Base-by-base conservation (phyloP, 2,797 vertebrate genomes). In the Eulemur coronatus region DNA sequence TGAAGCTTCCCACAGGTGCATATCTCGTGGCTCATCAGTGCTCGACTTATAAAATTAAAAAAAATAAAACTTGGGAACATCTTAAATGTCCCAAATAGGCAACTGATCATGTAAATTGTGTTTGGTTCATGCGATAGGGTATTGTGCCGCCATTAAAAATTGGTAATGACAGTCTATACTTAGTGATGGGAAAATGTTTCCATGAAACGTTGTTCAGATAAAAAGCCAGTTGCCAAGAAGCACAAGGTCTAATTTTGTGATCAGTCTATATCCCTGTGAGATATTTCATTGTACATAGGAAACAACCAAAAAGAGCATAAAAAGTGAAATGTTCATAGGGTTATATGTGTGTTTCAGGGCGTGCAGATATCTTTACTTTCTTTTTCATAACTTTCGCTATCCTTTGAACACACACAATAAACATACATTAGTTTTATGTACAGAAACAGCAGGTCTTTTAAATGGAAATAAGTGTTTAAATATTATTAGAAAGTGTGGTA, bases 201-300 rank as follows among this genome's bases (percentile, higher is more conserved):
- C 20, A 7, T 0, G 22, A 88, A 46, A 28, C 4, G 4, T 5
- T 2, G 1, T 2, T 38, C 52, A 55, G 82, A 41, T n/a, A 17
- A 28, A 20, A 41, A 38, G 30, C 8, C 2, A 15, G 35, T 14
- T 28, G 33, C 33, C 35, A 8, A 73, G 84, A 84, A 87, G 70
- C 50, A 9, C 1, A 6, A 14, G 3, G 11, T 33, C 35, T 20
- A 57, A 22, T n/a, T 67, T 6, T 43, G 59, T 26, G 41, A 33
- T 43, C 35, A 0, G 0, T 2, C 26, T 0, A 2, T 2, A 18
- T 5, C 30, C 20, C 43, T 18, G 0, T 2, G 30, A 6, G 55
- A 35, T 63, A 28, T 50, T 17, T 2, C 57, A 13, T 52, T 61
- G 15, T 17, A 11, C 7, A 0, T 4, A 28, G 48, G 18, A n/a